Evolutionary conservation across 2,113 vertebrate species (phyloP), one percentile per base, ranked within the genome.

Genomic region (Nibea coibor): DNA sequence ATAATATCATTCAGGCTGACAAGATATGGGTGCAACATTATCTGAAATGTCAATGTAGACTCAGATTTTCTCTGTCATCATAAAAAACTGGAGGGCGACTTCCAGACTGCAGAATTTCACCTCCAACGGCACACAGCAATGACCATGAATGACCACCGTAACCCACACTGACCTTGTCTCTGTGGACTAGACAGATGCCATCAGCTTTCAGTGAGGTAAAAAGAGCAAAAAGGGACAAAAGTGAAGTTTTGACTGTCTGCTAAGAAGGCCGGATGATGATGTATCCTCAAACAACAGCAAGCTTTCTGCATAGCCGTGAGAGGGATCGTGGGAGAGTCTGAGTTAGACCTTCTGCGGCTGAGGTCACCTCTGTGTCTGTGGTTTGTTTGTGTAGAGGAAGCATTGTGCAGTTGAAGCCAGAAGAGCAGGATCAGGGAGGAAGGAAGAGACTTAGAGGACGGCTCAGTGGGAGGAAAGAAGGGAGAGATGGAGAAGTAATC

Each of bases 381-480:
- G 79, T 83, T 87, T 83, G 82, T 91, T 90, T 90, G 87, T 89
- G 81, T 45, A 68, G 78, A 73, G 87, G 86, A 92, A 87, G 83
- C 72, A 75, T 43, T 86, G 91, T 80, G 84, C 86, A 72, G 71
- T 83, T 87, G 90, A 86, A 88, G 79, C 91, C 84, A 89, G 79
- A 80, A 83, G 64, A 75, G 72, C 28, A 20, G 87, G 78, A 89
- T 89, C 82, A 84, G 70, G 68, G 82, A 91, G 92, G 92, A 93
- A 92, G 90, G 90, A 94, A 92, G 83, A 75, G 90, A 88, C 89
- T 94, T 90, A 93, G 81, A 83, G 56, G 75, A 83, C 80, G 80
- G 90, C 88, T 91, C 89, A 89, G 86, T 69, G 76, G 87, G 80
- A 85, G 78, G 93, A 92, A 90, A 78, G 45, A 72, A 81, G 50